Conservation (phyloP, 1,140 invertebrate species). For the Gryon sp. region DNA sequence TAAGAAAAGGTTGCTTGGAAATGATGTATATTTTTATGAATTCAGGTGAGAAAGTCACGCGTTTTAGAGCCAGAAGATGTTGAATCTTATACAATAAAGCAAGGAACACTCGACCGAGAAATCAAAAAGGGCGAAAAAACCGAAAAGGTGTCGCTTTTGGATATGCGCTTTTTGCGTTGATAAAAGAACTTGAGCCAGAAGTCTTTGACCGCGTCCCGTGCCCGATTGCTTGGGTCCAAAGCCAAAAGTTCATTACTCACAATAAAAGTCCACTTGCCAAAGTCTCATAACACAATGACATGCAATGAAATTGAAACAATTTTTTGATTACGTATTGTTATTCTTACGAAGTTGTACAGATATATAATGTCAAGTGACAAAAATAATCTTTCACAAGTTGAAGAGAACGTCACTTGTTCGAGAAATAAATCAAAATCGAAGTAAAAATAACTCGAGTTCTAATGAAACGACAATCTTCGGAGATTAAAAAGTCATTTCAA, state of each 20-base stretch:
- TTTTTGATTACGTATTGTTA: background rate
- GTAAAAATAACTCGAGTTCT: no score
- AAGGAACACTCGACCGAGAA: slow-evolving; percentile 62
- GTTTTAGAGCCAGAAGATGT: slow-evolving; percentile 56
- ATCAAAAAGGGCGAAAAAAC: slow-evolving; percentile 69
- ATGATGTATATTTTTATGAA: slow-evolving; percentile 41
- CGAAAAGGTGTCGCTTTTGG: slow-evolving; percentile 73
- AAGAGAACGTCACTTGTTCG: no score
- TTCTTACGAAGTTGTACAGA: background rate
- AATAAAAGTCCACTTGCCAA: slow-evolving; percentile 45
- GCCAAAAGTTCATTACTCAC: slow-evolving; percentile 56
- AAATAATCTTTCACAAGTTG: no score
- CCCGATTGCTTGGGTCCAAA: slow-evolving; percentile 26
- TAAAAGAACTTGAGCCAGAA: slow-evolving; percentile 47
- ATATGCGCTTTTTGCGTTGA: slow-evolving; percentile 54
- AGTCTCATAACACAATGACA: slow-evolving; percentile 40
- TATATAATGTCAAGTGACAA: background rate
- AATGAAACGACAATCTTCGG: no score
- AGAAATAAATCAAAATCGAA: no score
- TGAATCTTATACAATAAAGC: slow-evolving; percentile 64
- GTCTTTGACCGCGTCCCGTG: slow-evolving; percentile 45
- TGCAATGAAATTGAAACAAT: background rate
- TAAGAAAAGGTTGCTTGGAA: no score
- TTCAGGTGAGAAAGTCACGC: slow-evolving; percentile 74
- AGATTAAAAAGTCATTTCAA: no score